Conservation (phyloP, 2,888 invertebrate genomes). For the Melanostoma mellinum region DNA sequence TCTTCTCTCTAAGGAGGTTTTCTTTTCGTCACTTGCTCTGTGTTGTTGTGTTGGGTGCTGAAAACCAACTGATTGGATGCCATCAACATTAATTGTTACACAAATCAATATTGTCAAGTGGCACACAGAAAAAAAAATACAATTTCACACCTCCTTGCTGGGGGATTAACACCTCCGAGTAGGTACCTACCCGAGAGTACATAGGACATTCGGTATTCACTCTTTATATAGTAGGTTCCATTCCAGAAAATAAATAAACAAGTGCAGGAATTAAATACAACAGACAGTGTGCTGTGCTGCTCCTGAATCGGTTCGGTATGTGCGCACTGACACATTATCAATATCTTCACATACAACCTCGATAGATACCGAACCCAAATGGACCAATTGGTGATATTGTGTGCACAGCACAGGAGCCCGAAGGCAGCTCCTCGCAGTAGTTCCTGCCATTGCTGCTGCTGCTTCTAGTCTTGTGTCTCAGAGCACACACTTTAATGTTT, state of each 20-base stretch:
- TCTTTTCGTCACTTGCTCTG: constrained; percentile 21
- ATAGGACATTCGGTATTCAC: constrained; percentile 18
- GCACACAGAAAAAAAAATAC: constrained; percentile 49
- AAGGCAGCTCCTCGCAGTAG: constrained; percentile 47
- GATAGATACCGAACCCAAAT: constrained; percentile 70
- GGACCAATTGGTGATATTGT: constrained; percentile 72
- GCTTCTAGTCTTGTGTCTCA: constrained; percentile 41
- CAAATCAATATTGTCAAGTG: constrained; percentile 66
- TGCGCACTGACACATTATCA: constrained; percentile 73
- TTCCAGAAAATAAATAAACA: constrained; percentile 69
- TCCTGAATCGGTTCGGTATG: constrained; percentile 57
- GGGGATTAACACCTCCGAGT: constrained; percentile 63
- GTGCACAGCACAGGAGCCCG: constrained; percentile 55
- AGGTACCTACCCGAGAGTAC: constrained; percentile 5
- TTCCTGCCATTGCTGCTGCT: constrained; percentile 31
- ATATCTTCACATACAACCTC: constrained; percentile 66
- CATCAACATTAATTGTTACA: constrained; percentile 37
- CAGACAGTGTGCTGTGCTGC: constrained; percentile 48
- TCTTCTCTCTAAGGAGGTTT: constrained; percentile 14
- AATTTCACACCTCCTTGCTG: constrained; percentile 54
- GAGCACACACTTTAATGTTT: constrained; percentile 62
- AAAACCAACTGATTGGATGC: constrained; percentile 7
- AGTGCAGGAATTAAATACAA: constrained; percentile 70
- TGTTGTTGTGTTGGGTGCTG: background rate
- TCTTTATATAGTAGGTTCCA: constrained; percentile 40